Percentiles rank a stretch among this genome's conserved stretches.
Evolutionary conservation across 2,888 invertebrate species (phyloP).

Genomic region (Selenia dentaria): DNA sequence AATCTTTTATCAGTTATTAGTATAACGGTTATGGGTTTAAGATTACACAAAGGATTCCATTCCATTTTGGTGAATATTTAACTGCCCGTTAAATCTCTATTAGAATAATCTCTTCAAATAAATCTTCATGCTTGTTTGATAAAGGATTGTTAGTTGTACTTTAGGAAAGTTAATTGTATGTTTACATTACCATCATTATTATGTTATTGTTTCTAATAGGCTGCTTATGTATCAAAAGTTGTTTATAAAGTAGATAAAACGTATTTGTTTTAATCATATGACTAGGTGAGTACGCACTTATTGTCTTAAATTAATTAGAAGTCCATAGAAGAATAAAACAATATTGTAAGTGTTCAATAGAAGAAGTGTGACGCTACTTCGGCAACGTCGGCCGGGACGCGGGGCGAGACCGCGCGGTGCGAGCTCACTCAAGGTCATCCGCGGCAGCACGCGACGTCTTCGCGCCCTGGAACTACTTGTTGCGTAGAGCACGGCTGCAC

Average conservation of each 20-base stretch:
- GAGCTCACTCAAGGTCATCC: slow-evolving; percentile 66
- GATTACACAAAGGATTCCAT: slow-evolving; percentile 8
- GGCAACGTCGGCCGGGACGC: slow-evolving; percentile 42
- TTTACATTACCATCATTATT: background rate
- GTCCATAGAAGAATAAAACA: too few species aligned
- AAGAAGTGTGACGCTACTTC: slow-evolving; percentile 25
- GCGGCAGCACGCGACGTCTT: slow-evolving; percentile 59
- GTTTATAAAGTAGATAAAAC: too few species aligned
- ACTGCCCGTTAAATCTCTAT: background rate
- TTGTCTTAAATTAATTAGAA: too few species aligned
- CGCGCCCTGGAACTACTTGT: slow-evolving; percentile 64
- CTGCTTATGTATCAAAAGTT: too few species aligned
- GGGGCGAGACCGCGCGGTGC: slow-evolving; percentile 56
- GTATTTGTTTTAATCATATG: too few species aligned
- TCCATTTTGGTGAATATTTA: slow-evolving; percentile 14
- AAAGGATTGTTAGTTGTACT: background rate
- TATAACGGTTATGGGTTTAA: background rate
- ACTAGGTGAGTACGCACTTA: too few species aligned
- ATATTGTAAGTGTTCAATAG: slow-evolving; percentile 36
- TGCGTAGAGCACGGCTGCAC: slow-evolving; percentile 45
- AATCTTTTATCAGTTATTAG: slow-evolving; percentile 6
- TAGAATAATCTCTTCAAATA: background rate
- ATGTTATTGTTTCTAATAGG: too few species aligned
- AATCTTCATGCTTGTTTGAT: background rate
- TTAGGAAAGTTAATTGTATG: background rate